Base-by-base conservation (phyloP, 1,140 invertebrate genomes). In the Drosophila nebulosa region DNA sequence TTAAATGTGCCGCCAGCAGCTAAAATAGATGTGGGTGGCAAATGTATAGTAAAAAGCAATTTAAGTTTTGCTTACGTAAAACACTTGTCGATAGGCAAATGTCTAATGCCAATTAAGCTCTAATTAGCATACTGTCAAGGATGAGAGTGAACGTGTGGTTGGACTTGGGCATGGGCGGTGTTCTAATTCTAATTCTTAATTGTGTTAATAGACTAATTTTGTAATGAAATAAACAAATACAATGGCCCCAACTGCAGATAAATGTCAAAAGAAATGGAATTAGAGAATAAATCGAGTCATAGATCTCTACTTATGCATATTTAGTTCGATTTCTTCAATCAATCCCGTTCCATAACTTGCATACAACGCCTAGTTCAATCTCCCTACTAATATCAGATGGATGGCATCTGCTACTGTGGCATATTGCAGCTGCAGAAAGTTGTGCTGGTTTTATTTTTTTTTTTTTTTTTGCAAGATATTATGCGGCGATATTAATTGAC, bases 401-500 rank as follows among this genome's bases (percentile, higher is more conserved):
- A 46, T 46, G 16, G 39, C 16, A 46, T 46, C 39, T 46, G 39
- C 39, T 46, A 46, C 39, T 46, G 39, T 46, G 39, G 39, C 39
- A 21, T 21, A 46, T 46, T 46, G 39, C 39, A 61, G 78, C 36
- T 64, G 75, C 83, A 84, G 84, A 89, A 89, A 90, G 88, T 84
- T 80, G 69, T 78, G 80, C 71, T 86, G 83, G 70, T 74, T 74
- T 74, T 74, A 10, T 72, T 74, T 80, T 84, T 79, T 73, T 42
- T 46, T 42, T 21, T 46, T 69, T 59, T 79, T 69, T 52, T 78
- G 70, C 67, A 76, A 55, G 79, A 90, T 90, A 86, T 88, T 88
- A 79, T 88, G 88, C 77, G 78, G 83, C 79, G 88, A 90, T 90
- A 90, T 90, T 90, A 90, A 90, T 90, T 90, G 88, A 90, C 88